Evolutionary conservation across 2,113 vertebrate species (phyloP), one percentile per base, ranked within the genome.

Genomic region (Scophthalmus maximus): DNA sequence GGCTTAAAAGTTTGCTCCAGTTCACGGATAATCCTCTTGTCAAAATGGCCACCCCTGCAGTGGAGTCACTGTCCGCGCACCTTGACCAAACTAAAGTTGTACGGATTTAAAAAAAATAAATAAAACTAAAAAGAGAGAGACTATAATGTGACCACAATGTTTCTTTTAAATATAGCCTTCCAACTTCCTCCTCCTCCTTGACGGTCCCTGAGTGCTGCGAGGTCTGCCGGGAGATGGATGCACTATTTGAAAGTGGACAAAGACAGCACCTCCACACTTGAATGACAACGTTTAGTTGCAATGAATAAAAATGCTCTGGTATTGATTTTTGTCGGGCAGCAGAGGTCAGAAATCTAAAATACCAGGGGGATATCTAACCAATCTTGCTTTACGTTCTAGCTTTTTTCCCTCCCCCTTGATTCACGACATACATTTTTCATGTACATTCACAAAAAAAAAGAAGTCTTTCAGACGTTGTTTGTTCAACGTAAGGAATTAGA

Each of bases 1-100:
- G 79, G 78, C 75, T 88, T 88, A 82, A 83, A 87, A 87, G 46
- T 73, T 82, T 74, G 73, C 77, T 61, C 22, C 49, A 61, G 65
- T 86, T 85, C 61, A 80, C 44, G 40, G 78, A 87, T 89, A 87
- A 90, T 89, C 85, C 78, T 81, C 79, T 84, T 88, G 87, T 82
- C 67, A 75, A 79, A 87, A 68, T 58, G 65, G 38, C 65, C 71
- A 34, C 59, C 63, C 60, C 67, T 20, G 36, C 67, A 75, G 52
- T 40, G 30, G 34, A 49, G 69, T 36, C 52, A 59, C 69, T 75
- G 73, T 80, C 74, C 58, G 20, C 66, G 83, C 71, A 79, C 75
- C 84, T n/a, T 81, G 73, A 80, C 74, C 76, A 79, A 73, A 84
- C 51, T 36, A 5, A 64, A 73, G 42, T 46, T 53, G 61, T 20